Base-by-base conservation (phyloP, 2,797 vertebrate species). In the Syngnathus acus region DNA sequence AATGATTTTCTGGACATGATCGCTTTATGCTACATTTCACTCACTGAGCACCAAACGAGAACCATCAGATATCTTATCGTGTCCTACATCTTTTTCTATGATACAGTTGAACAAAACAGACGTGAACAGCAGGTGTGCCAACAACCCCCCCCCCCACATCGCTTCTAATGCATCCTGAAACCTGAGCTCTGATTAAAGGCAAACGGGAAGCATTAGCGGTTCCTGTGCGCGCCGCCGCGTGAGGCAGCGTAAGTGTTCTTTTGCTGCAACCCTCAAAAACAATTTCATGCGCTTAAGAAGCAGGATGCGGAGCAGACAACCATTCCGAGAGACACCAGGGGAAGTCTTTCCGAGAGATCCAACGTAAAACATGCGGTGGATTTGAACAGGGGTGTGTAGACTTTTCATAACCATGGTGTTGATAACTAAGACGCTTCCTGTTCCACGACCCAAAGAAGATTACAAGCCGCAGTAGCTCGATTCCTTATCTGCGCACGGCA, bases 101-200 rank as follows among this genome's bases (percentile, higher is more conserved):
- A 65, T 64, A 58, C 57, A 42, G 43, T 45, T n/a, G 21, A 71
- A 70, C 72, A 69, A 59, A 69, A 70, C 9, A 68, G 54, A 67
- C 66, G 45, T 55, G 2, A 45, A 67, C 61, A 73, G 59, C 55
- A 10, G 65, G 71, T 81, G 72, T 76, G 66, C 77, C 74, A 83
- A 72, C 71, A 84, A 9, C 4, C 47, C 63, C 2, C 63, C 2
- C 70, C 68, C 9, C 53, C 72, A 73, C 75, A 77, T 78, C 71
- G 63, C 72, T 70, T 17, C 84, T 88, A 87, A 88, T 89, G 84
- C 71, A 83, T 86, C 85, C 90, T 92, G 92, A 92, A 90, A 92
- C 88, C 89, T 86, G 89, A 83, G 78, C 83, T 71, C 77, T 80
- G 78, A 87, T 86, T 86, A 82, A 84, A 82, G 78, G 73, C 71